These are phyloP conservation scores for Cartodere bifasciata DNA, from an alignment of 2,888 invertebrate genomes.

Conservation along the genomic window DNA sequence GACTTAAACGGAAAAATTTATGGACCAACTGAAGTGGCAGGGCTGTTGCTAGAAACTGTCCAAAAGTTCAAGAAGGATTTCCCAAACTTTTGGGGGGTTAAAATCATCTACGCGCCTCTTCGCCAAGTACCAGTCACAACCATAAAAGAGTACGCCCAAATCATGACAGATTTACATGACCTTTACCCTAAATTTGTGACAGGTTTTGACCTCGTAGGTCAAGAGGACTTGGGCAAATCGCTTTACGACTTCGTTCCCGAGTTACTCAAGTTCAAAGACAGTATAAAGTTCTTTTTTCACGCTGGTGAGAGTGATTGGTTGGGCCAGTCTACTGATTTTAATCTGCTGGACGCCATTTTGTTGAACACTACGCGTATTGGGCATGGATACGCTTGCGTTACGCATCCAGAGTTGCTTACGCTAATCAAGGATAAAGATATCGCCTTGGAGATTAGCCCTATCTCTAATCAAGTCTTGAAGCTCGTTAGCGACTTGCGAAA, in stretches of 20 bases:
- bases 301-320: constrained; percentile 67
- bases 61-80: constrained; percentile 40
- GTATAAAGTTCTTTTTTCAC: constrained; percentile 26
- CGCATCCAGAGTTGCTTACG: constrained; percentile 54
- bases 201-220: constrained; percentile 73
- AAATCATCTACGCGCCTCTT: constrained; percentile 47
- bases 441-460: constrained; percentile 62
- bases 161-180: constrained; percentile 5
- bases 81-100: constrained; percentile 45
- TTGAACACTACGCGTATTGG: constrained; percentile 63
- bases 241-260: constrained; percentile 44
- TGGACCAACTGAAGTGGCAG: constrained; percentile 37
- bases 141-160: constrained; percentile 24
- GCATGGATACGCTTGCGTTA: constrained; percentile 60
- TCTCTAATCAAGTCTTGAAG: constrained; percentile 61
- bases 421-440: constrained; percentile 45
- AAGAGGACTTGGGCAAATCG: constrained; percentile 59
- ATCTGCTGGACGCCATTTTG: constrained; percentile 62
- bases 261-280: constrained; percentile 15
- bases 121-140: constrained; percentile 29
- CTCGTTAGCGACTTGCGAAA: constrained; percentile 61
- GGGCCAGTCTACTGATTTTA: constrained; percentile 52
- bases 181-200: constrained; percentile 47
- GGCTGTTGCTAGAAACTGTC: constrained; percentile 37
- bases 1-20: constrained; percentile 42